Evolutionary conservation across 2,888 invertebrate species (phyloP).

Genomic region (Rhagophthalmus giganteus): DNA sequence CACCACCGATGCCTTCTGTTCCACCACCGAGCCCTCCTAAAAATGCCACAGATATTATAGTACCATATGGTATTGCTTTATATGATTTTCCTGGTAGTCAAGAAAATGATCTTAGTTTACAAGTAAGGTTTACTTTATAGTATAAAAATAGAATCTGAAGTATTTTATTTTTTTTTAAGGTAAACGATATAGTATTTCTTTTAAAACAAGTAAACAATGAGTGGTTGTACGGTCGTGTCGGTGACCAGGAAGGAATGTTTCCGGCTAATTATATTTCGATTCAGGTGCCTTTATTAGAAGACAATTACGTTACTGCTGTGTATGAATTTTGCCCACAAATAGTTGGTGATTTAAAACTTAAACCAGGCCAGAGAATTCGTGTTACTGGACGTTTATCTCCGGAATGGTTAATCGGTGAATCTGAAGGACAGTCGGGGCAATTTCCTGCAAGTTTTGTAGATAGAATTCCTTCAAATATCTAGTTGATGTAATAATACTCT

Average conservation of each 20-base stretch:
- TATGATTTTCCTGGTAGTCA: slow-evolving; percentile 78
- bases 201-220: slow-evolving; percentile 72
- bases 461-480: slow-evolving; percentile 53
- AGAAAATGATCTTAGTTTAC: slow-evolving; percentile 77
- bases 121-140: slow-evolving; percentile 59
- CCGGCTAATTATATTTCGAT: slow-evolving; percentile 79
- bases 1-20: slow-evolving; percentile 78
- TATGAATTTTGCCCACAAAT: slow-evolving; percentile 69
- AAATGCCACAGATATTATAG: slow-evolving; percentile 50
- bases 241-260: slow-evolving; percentile 74
- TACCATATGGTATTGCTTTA: slow-evolving; percentile 75
- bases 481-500: too few species aligned
- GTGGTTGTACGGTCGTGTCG: slow-evolving; percentile 76
- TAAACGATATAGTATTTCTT: slow-evolving; percentile 72
- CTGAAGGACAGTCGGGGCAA: slow-evolving; percentile 68
- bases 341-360: slow-evolving; percentile 44
- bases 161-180: slow-evolving; percentile 57
- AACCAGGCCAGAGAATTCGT: slow-evolving; percentile 58
- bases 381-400: slow-evolving; percentile 71
- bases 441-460: slow-evolving; percentile 80
- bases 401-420: slow-evolving; percentile 79
- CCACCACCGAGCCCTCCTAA: slow-evolving; percentile 79
- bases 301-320: slow-evolving; percentile 65
- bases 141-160: not conserved
- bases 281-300: slow-evolving; percentile 66